phyloP scores from a whole-genome alignment of 2,113 vertebrate species.

The Lagenorhynchus albirostris region DNA sequence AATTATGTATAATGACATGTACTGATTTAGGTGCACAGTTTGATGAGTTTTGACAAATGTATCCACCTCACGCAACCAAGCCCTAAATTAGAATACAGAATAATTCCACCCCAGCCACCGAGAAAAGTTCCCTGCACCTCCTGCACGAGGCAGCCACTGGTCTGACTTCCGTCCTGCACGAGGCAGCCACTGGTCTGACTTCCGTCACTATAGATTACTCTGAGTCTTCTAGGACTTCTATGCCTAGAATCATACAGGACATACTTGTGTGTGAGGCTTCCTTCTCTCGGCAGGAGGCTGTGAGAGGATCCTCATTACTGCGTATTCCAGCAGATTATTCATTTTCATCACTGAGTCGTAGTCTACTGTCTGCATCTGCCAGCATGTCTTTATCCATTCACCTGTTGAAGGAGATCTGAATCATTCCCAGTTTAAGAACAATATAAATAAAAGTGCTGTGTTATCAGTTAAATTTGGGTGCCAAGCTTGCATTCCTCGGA shows the following conservation, averaged over 20 bases:
- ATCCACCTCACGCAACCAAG: no score
- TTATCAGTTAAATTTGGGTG: no score
- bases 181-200: no score
- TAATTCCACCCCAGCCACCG: no score
- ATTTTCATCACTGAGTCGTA: fast-evolving
- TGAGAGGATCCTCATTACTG: no score
- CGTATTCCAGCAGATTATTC: not conserved
- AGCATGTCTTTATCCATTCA: not conserved
- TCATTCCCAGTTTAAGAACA: not conserved
- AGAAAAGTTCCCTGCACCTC: no score
- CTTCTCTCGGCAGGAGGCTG: not conserved
- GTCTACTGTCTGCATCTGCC: fast-evolving
- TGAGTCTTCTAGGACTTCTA: not conserved
- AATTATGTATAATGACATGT: not conserved
- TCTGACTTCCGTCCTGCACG: no score
- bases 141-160: no score
- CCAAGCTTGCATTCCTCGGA: not conserved
- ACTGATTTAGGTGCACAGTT: not conserved
- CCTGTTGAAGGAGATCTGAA: not conserved
- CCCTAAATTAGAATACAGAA: not conserved
- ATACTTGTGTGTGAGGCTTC: no score
- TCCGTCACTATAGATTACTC: not conserved
- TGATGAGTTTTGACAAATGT: not conserved
- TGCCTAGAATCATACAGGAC: no score
- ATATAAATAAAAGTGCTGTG: not conserved